A percentile compares a stretch with the other conserved stretches of the same genome.
Evolutionary conservation across 2,113 vertebrate genomes (phyloP).

Genomic region (Apteryx mantelli): DNA sequence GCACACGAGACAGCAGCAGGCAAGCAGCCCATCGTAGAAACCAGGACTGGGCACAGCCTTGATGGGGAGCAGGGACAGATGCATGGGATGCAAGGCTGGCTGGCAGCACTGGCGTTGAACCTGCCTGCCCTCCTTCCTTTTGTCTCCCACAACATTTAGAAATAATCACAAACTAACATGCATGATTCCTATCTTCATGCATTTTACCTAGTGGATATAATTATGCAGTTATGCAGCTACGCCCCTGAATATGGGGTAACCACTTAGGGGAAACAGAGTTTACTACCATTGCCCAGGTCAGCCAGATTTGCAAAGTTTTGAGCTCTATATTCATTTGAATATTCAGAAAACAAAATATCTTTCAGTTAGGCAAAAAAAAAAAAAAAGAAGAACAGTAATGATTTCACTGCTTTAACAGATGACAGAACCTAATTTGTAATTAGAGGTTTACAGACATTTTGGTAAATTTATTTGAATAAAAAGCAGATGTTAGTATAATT

Average conservation of each 20-base stretch:
- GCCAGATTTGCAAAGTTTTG: neutral
- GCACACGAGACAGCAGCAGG: neutral
- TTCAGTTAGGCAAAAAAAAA: neutral
- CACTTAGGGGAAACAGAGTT: neutral
- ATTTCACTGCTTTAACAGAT: neutral
- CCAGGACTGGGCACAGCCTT: neutral
- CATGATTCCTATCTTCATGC: rapidly evolving
- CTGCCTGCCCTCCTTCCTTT: neutral
- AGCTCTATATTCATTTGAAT: neutral
- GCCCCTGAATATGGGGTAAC: neutral
- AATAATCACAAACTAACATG: neutral
- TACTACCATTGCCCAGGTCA: neutral
- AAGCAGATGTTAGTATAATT: neutral
- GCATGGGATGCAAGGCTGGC: neutral
- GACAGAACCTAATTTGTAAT: neutral
- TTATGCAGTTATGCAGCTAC: neutral
- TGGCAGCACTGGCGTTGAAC: neutral
- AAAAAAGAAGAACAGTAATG: neutral
- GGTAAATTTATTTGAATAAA: neutral
- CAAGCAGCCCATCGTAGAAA: neutral
- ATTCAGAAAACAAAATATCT: neutral
- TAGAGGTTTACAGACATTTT: neutral
- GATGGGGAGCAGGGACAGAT: neutral
- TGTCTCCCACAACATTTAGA: neutral
- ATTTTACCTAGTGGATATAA: neutral